These are phyloP conservation scores for Charaxes varanes DNA, from an alignment of 1,140 invertebrate genomes.

Conservation along the genomic window DNA sequence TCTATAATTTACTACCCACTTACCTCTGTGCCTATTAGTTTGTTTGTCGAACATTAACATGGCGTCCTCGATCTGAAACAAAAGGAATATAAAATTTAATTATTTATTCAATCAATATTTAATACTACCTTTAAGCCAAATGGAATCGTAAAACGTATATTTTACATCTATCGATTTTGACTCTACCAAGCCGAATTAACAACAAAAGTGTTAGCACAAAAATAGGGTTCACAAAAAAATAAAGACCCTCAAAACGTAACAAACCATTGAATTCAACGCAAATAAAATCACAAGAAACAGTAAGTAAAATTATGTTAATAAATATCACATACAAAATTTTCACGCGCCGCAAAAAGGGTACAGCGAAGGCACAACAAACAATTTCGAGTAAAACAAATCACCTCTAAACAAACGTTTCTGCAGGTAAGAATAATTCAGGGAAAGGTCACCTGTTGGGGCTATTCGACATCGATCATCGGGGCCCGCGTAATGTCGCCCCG, in stretches of 20 bases:
- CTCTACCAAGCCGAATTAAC: too few species aligned
- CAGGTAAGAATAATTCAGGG: conserved; percentile 66
- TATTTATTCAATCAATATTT: too few species aligned
- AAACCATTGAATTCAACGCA: too few species aligned
- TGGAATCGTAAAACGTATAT: conserved; percentile 34
- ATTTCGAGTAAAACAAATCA: conserved; percentile 60
- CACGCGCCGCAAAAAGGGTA: conserved; percentile 35
- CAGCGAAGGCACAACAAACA: conserved; percentile 47
- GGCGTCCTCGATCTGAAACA: conserved; percentile 98
- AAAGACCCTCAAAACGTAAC: too few species aligned
- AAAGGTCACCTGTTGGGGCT: conserved; percentile 70
- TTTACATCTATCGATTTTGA: too few species aligned
- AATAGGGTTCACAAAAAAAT: too few species aligned
- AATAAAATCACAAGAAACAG: too few species aligned
- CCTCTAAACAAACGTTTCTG: conserved; percentile 65
- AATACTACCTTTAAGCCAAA: too few species aligned
- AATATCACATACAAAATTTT: too few species aligned
- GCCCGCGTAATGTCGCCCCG: conserved; percentile 61
- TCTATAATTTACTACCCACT: conserved; percentile 75
- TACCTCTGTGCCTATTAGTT: conserved; percentile 99
- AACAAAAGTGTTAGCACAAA: too few species aligned
- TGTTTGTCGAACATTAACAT: conserved; percentile 99
- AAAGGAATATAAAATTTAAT: conserved; percentile 61
- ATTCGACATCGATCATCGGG: conserved; percentile 70
- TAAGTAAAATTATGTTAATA: too few species aligned